A percentile compares a stretch with the other conserved stretches of the same genome.
phyloP scores from a whole-genome alignment of 2,113 vertebrate genomes.

The Gopherus evgoodei region DNA sequence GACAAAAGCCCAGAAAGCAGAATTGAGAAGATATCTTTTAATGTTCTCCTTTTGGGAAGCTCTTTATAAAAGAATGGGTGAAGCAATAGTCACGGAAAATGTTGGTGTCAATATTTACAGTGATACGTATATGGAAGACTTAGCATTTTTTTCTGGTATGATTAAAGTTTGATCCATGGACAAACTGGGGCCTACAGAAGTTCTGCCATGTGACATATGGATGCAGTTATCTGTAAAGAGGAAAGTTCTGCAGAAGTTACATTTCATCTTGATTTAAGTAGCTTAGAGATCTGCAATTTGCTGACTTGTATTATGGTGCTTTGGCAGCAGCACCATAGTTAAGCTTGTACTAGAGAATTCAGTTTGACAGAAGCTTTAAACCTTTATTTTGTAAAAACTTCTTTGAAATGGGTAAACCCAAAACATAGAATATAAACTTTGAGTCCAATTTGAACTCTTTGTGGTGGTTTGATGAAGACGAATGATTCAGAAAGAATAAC shows the following conservation, averaged over 20 bases:
- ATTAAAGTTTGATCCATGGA: neutral
- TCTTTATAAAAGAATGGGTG: neutral
- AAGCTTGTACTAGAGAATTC: neutral
- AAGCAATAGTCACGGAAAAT: neutral
- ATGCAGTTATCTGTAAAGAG: neutral
- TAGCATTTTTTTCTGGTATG: neutral
- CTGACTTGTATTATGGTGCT: neutral
- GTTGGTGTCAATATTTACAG: neutral
- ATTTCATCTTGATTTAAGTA: neutral
- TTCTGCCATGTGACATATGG: neutral
- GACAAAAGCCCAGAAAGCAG: neutral
- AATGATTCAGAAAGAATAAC: neutral
- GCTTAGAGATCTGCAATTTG: neutral
- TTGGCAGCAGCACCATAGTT: neutral
- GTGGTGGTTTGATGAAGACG: neutral
- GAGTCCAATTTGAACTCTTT: neutral
- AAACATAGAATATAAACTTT: neutral
- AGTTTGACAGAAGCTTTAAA: neutral
- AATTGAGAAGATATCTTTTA: neutral
- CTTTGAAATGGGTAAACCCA: neutral
- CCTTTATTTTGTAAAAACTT: neutral
- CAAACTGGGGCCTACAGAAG: neutral
- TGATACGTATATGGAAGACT: neutral
- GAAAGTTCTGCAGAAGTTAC: neutral
- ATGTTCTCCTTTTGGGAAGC: neutral